Evolutionary conservation across 2,113 vertebrate species (phyloP).

Genomic region (Paraplagusia blochii): DNA sequence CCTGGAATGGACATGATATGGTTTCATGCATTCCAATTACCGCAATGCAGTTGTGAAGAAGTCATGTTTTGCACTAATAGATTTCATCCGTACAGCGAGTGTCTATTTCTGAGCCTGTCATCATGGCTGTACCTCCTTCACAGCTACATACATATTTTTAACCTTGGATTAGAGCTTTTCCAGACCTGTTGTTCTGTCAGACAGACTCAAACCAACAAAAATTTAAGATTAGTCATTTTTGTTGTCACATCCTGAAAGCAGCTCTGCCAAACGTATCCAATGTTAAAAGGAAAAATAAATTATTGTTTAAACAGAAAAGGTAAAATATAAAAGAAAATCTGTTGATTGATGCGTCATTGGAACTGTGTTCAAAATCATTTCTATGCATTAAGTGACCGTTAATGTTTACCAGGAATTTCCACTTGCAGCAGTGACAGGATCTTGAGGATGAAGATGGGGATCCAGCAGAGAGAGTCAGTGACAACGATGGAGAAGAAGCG

Average conservation of each 20-base stretch:
- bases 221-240: too few relatives aligned
- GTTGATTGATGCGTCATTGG: neutral
- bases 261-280: neutral
- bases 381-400: neutral
- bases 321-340: too few relatives aligned
- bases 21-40: neutral
- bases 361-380: neutral
- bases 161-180: too few relatives aligned
- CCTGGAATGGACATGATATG: neutral
- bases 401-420: constrained; percentile 89
- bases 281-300: neutral
- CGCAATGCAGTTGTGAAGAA: neutral
- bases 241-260: neutral
- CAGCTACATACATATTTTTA: neutral
- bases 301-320: neutral
- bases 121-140: neutral
- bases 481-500: constrained; percentile 98
- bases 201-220: neutral
- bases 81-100: neutral
- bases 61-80: neutral
- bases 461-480: constrained; percentile 95
- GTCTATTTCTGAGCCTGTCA: neutral
- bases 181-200: neutral
- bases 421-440: constrained; percentile 91
- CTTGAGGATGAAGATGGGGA: constrained; percentile 96